Evolutionary conservation across 2,113 vertebrate genomes (phyloP), one percentile per base, ranked within the genome.

Genomic region (Chitala chitala): DNA sequence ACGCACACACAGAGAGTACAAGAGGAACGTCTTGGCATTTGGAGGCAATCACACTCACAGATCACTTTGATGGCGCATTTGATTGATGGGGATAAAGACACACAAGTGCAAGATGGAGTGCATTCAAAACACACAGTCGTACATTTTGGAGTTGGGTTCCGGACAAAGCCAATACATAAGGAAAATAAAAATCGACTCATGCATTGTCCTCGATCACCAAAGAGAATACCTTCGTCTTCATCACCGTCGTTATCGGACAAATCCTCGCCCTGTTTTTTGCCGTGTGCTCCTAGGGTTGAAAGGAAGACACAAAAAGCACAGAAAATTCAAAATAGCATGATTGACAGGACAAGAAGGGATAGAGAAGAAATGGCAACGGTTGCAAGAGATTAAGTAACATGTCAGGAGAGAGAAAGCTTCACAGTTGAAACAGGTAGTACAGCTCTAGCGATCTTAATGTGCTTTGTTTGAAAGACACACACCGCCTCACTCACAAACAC

Each of bases 241-340:
- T 98, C 96, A 92, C 96, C 96, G 92, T 98, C 95, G 92, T 98
- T 99, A 94, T 98, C 96, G 84, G 94, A 94, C 89, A 99, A 94
- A 93, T 99, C 96, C 92, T 98, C 96, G 80, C 93, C 94, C 93
- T 98, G 96, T 96, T 98, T 99, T 96, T 99, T 99, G 93, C 94
- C 92, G 89, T 94, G 94, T 92, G 92, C 87, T 91, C 96, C 96
- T 99, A 89, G 90, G 93, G 89, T 92, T 91, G 92, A 93, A 95
- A 92, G 86, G 92, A 89, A 93, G 89, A 94, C 89, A 92, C 86
- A 87, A 85, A 89, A 89, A 88, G 92, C 87, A 94, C 88, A 96
- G 90, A 92, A 86, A 92, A 95, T 98, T 98, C 93, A 97, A 94
- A 93, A 93, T 91, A 95, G 89, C 88, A 91, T 85, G 91, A 92